Base-by-base conservation (phyloP, 2,113 vertebrate species). In the Antennarius striatus region DNA sequence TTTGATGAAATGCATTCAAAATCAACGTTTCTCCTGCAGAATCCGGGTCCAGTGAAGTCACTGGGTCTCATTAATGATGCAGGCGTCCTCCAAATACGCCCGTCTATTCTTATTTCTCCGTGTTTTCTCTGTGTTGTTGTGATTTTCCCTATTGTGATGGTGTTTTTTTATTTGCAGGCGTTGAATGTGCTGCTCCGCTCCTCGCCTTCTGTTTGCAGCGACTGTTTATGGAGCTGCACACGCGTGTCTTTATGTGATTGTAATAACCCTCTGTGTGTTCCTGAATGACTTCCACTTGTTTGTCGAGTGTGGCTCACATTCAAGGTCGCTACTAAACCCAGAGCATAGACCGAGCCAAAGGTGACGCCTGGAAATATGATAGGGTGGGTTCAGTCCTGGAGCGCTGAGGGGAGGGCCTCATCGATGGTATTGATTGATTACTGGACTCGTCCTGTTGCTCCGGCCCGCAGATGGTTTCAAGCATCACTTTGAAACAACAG, bases 331-430 rank as follows among this genome's bases (percentile, higher is more conserved):
- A 53, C 29, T 52, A 63, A 74, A 57, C 59, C 12, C 43, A 64
- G 61, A 53, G 55, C 71, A 64, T 68, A 70, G 77, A 79, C 79
- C 73, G 58, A 77, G 80, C 80, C 56, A 58, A 65, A 56, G 48
- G 75, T 52, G 60, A 29, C 16, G 28, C 77, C 47, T 22, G 80
- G 85, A 73, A 79, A 86, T 12, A 22, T n/a, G 68, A 90, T 58
- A 66, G 30, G 0, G 6, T 66, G 63, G 45, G 46, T 48, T 71
- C 17, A 52, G 7, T 29, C 6, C 55, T 12, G 13, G 43, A 22
- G 22, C 22, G 22, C 22, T 22, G 22, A 22, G 1, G 22, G 22
- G 22, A 22, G 22, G 22, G 22, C 22, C 22, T 22, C 22, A 22
- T 22, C 22, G 2, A 22, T 22, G 22, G 22, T 22, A 22, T 22